Conservation (phyloP, 92 coral and sea anemone genomes). For the Anthopleura xanthogrammica region DNA sequence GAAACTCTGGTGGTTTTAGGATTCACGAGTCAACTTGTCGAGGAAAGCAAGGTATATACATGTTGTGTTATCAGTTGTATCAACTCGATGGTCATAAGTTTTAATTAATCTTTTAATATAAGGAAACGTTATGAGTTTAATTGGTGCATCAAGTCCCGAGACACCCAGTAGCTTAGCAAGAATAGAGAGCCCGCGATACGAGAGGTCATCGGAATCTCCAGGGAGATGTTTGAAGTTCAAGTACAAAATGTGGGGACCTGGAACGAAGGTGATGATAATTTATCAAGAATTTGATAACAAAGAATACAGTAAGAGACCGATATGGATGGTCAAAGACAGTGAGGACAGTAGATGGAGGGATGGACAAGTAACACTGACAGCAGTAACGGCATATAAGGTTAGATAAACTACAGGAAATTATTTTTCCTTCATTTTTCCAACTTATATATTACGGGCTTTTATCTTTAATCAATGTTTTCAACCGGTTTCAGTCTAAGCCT, state of each 20-base stretch:
- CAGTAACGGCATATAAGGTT: background rate
- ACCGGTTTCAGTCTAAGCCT: too few species aligned
- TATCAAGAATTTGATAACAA: background rate
- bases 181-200: background rate
- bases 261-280: background rate
- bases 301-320: background rate
- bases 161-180: background rate
- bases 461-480: too few species aligned
- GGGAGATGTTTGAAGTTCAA: background rate
- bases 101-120: too few species aligned
- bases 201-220: background rate
- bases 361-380: background rate
- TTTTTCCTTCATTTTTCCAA: too few species aligned
- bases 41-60: too few species aligned
- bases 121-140: background rate
- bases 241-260: constrained; percentile 3
- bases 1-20: too few species aligned
- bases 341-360: background rate
- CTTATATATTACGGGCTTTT: too few species aligned
- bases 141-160: background rate
- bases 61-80: too few species aligned
- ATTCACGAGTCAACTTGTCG: too few species aligned
- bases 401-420: background rate
- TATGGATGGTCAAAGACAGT: background rate
- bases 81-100: too few species aligned